These are phyloP conservation scores for Myodes glareolus DNA, from an alignment of 2,113 vertebrate species.

Conservation along the genomic window DNA sequence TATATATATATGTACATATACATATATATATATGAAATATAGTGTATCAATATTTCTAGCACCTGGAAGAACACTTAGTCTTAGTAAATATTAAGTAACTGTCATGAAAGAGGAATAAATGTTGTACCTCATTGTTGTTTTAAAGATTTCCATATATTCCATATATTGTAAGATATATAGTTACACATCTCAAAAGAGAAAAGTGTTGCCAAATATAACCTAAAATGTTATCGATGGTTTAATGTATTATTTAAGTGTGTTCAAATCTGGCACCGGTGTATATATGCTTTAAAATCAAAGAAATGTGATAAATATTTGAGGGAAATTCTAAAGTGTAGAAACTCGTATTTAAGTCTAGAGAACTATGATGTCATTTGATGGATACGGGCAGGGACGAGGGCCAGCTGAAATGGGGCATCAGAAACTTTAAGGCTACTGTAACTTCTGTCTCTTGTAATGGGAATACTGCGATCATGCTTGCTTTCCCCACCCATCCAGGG, in stretches of 20 bases:
- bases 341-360: background rate
- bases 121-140: background rate
- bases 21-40: too few relatives aligned
- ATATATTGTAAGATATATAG: background rate
- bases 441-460: background rate
- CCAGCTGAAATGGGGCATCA: background rate
- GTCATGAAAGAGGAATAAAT: constrained; percentile 4
- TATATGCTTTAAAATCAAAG: background rate
- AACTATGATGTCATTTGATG: background rate
- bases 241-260: background rate
- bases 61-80: background rate
- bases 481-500: background rate
- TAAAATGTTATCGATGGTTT: constrained; percentile 29
- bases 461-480: background rate
- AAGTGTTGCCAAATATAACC: background rate
- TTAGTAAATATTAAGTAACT: background rate
- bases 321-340: constrained; percentile 16
- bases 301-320: constrained; percentile 22
- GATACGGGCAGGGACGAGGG: background rate
- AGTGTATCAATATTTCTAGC: background rate
- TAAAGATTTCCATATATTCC: background rate
- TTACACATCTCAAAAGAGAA: constrained; percentile 44
- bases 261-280: background rate
- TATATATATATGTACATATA: too few relatives aligned
- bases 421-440: background rate